Conservation (phyloP, 2,888 invertebrate genomes). For the Dyspetes luteomarginatus region DNA sequence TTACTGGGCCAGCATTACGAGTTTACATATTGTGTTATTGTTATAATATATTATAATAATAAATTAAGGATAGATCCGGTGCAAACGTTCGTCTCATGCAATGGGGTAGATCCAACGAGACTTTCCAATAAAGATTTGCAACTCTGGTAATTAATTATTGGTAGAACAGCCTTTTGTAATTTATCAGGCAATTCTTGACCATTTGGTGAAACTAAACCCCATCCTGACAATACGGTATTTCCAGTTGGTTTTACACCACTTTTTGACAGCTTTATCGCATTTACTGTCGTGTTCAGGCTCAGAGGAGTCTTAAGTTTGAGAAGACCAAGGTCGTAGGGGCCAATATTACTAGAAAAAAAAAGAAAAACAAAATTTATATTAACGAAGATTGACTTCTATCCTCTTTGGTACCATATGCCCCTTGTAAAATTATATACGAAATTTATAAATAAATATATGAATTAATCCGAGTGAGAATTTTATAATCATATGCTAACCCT, state of each 20-base stretch:
- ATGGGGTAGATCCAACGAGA: conserved; percentile 70
- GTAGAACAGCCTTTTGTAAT: conserved; percentile 77
- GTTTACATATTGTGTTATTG: background rate
- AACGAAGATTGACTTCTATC: too few relatives aligned
- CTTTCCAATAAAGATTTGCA: conserved; percentile 72
- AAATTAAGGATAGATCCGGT: conserved; percentile 68
- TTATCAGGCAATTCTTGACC: conserved; percentile 71
- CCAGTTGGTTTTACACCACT: conserved; percentile 74
- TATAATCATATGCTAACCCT: conserved; percentile 72
- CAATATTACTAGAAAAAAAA: conserved; percentile 78
- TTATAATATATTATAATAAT: too few relatives aligned
- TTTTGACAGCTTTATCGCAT: conserved; percentile 80
- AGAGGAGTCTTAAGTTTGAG: conserved; percentile 81
- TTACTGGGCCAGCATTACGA: background rate
- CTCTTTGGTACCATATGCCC: too few relatives aligned
- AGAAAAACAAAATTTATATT: too few relatives aligned
- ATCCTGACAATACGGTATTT: conserved; percentile 81
- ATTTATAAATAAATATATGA: too few relatives aligned
- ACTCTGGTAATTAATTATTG: conserved; percentile 71
- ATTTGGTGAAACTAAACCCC: conserved; percentile 82
- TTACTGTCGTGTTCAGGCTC: conserved; percentile 74
- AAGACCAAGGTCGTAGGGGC: conserved; percentile 85
- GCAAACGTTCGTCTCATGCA: conserved; percentile 73
- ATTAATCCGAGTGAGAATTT: too few relatives aligned
- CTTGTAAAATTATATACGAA: too few relatives aligned